Conservation (phyloP, 64 coral and sea anemone genomes). For the Montipora capricornis region DNA sequence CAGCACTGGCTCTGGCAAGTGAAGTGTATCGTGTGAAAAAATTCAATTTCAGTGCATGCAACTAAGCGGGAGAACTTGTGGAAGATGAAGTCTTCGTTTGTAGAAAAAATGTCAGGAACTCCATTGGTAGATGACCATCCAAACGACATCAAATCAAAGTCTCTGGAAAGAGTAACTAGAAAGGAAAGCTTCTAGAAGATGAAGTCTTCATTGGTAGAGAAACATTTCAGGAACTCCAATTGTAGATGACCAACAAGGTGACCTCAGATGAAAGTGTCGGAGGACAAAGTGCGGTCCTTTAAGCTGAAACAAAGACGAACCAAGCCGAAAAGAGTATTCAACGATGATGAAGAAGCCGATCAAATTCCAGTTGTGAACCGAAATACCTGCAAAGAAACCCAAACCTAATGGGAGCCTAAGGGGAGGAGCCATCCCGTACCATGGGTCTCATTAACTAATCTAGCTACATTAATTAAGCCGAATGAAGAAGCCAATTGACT, state of each 20-base stretch:
- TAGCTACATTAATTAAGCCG: too few species aligned
- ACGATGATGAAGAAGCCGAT: neutral
- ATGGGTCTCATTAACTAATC: too few species aligned
- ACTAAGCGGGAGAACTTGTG: neutral
- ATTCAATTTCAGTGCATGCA: slow-evolving; percentile 12
- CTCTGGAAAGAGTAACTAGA: too few species aligned
- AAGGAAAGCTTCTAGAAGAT: too few species aligned
- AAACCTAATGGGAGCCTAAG: too few species aligned
- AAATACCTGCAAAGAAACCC: neutral
- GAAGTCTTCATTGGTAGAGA: too few species aligned
- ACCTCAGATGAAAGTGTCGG: neutral
- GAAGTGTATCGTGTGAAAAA: neutral
- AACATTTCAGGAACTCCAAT: too few species aligned
- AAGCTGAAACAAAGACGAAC: neutral
- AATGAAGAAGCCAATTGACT: too few species aligned
- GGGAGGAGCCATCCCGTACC: too few species aligned
- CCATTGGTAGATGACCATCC: neutral
- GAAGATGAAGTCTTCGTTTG: too few species aligned
- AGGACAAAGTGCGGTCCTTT: neutral
- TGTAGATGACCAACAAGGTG: neutral
- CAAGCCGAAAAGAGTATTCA: neutral
- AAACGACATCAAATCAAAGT: neutral
- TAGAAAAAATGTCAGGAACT: neutral
- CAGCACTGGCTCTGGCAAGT: neutral
- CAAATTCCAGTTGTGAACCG: neutral